Conservation (phyloP, 2,888 invertebrate genomes). For the Oscheius onirici region DNA sequence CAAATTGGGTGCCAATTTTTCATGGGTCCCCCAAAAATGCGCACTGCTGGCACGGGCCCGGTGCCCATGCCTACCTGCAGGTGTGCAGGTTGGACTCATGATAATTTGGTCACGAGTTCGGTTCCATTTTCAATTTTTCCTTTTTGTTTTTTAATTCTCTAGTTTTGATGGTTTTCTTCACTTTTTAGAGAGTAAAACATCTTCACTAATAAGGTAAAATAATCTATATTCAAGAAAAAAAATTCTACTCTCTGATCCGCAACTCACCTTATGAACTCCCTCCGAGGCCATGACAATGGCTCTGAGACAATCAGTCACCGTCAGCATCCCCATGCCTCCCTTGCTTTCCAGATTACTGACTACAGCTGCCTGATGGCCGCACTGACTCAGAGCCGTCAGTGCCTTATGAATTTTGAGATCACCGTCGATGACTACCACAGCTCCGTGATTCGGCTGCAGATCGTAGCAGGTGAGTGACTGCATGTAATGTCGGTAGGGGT, state of each 20-base stretch:
- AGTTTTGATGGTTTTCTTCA: too few relatives aligned
- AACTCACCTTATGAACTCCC: conserved; percentile 44
- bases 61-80: too few relatives aligned
- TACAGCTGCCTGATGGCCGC: conserved; percentile 58
- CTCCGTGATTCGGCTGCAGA: conserved; percentile 63
- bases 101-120: too few relatives aligned
- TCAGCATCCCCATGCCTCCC: conserved; percentile 48
- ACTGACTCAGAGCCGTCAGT: conserved; percentile 56
- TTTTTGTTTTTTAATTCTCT: too few relatives aligned
- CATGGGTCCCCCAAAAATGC: too few relatives aligned
- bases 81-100: too few relatives aligned
- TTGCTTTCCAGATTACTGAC: conserved; percentile 46
- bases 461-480: conserved; percentile 68
- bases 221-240: too few relatives aligned
- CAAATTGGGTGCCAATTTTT: too few relatives aligned
- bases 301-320: conserved; percentile 60
- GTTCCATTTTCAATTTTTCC: too few relatives aligned
- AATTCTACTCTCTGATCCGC: neutral
- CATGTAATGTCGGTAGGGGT: conserved; percentile 65
- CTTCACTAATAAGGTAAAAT: too few relatives aligned
- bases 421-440: conserved; percentile 64
- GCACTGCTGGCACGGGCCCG: too few relatives aligned
- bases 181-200: too few relatives aligned
- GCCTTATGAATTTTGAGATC: conserved; percentile 59
- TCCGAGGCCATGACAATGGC: conserved; percentile 55